Evolutionary conservation across 35 echinoderm and acorn worm species (phyloP).

Genomic region (Strongylocentrotus purpuratus): DNA sequence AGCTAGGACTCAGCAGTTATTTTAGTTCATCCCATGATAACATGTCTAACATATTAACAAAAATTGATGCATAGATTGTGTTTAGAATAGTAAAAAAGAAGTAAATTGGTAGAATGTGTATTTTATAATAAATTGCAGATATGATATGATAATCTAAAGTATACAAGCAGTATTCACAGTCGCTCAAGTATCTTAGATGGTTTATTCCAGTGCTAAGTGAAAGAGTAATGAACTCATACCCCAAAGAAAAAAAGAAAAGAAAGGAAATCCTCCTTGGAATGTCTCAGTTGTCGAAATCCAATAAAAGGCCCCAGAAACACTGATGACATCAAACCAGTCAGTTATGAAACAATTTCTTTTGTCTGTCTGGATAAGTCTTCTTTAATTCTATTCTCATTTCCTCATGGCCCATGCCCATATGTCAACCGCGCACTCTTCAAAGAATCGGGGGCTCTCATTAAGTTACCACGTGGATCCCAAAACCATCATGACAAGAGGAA

Average conservation of each 20-base stretch:
- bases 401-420: neutral
- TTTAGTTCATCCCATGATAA: too few relatives aligned
- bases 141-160: too few relatives aligned
- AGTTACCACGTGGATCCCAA: neutral
- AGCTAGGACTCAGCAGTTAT: too few relatives aligned
- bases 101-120: too few relatives aligned
- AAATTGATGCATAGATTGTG: too few relatives aligned
- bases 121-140: too few relatives aligned
- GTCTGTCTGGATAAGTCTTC: neutral
- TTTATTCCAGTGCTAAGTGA: neutral
- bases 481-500: neutral
- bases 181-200: too few relatives aligned
- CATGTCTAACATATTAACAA: too few relatives aligned
- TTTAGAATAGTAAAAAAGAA: too few relatives aligned
- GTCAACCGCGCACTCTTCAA: neutral
- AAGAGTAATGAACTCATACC: neutral
- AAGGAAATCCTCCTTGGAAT: neutral
- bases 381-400: neutral
- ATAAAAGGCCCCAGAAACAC: neutral
- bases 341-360: neutral
- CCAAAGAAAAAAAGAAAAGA: neutral
- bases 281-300: neutral
- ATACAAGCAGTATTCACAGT: too few relatives aligned
- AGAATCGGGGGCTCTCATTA: neutral
- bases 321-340: neutral